Evolutionary conservation across 2,888 invertebrate species (phyloP), one percentile per base, ranked within the genome.

Genomic region (Molorchus minor): DNA sequence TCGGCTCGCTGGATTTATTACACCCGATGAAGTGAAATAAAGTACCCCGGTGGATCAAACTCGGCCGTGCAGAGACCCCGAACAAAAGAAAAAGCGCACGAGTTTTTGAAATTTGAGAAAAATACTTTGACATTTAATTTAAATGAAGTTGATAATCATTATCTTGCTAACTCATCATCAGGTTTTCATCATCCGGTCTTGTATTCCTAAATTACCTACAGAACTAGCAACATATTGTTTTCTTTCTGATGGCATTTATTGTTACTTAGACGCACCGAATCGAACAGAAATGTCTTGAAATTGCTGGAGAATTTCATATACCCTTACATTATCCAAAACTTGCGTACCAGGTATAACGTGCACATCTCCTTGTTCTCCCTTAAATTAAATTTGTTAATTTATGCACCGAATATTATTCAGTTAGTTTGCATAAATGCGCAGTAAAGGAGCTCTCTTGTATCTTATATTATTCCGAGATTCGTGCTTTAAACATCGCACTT

Each of bases 41-140:
- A 73, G 71, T 68, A 72, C 71, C 72, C 65, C 61, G 72, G 69
- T 70, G 73, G 76, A 77, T 77, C 76, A 77, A 75, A 76, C 75
- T 52, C 49, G 60, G 29, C 56, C 57, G 58, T n/a, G n/a, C n/a
- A n/a, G n/a, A n/a, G n/a, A n/a, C n/a, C 41, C 20, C 17, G 36
- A 21, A 40, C 33, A 36, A 55, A 58, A 55, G 55, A 41, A 45
- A 45, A 35, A n/a, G n/a, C n/a, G n/a, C n/a, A n/a, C n/a, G n/a
- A n/a, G n/a, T n/a, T n/a, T n/a, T n/a, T n/a, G n/a, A 58, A 55
- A 59, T 59, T 59, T n/a, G n/a, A n/a, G n/a, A n/a, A n/a, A n/a
- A n/a, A n/a, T n/a, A n/a, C n/a, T n/a, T n/a, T n/a, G n/a, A n/a
- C n/a, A n/a, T n/a, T n/a, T n/a, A n/a, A n/a, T n/a, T n/a, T n/a